Percentiles rank a stretch among this genome's conserved stretches.
phyloP scores from a whole-genome alignment of 2,113 vertebrate genomes.

The Dipodomys stephensi region DNA sequence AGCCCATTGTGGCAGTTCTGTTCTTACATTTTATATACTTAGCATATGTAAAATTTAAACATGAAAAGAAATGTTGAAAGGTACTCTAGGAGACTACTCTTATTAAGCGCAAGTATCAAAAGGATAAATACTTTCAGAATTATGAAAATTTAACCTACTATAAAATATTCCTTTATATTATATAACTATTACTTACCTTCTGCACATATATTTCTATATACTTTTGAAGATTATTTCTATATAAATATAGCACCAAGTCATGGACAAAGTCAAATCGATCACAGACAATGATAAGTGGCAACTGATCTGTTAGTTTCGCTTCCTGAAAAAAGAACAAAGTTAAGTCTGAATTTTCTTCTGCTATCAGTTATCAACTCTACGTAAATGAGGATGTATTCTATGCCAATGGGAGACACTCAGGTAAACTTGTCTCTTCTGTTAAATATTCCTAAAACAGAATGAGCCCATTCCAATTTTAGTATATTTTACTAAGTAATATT shows the following conservation, averaged over 20 bases:
- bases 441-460: conserved; percentile 12
- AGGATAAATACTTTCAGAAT: conserved; percentile 20
- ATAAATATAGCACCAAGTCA: conserved; percentile 98
- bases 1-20: background rate
- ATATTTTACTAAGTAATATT: conserved; percentile 59
- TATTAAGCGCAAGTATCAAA: conserved; percentile 5
- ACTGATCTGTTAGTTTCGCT: conserved; percentile 98
- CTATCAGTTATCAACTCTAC: background rate
- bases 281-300: conserved; percentile 98
- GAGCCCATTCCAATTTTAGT: background rate
- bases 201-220: conserved; percentile 99
- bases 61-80: background rate
- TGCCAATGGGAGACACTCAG: background rate
- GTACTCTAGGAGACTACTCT: background rate
- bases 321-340: conserved; percentile 88
- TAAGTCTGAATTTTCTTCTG: conserved; percentile 5
- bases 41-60: conserved; percentile 46
- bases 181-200: conserved; percentile 89
- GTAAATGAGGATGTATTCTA: conserved; percentile 48
- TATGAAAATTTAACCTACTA: background rate
- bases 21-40: background rate
- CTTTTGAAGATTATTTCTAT: conserved; percentile 99
- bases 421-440: conserved; percentile 28
- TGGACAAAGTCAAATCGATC: conserved; percentile 99
- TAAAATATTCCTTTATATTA: conserved; percentile 44